Percentiles rank a stretch among this genome's conserved stretches.
Conservation (phyloP, 2,888 invertebrate species). For the Eristalis tenax region DNA sequence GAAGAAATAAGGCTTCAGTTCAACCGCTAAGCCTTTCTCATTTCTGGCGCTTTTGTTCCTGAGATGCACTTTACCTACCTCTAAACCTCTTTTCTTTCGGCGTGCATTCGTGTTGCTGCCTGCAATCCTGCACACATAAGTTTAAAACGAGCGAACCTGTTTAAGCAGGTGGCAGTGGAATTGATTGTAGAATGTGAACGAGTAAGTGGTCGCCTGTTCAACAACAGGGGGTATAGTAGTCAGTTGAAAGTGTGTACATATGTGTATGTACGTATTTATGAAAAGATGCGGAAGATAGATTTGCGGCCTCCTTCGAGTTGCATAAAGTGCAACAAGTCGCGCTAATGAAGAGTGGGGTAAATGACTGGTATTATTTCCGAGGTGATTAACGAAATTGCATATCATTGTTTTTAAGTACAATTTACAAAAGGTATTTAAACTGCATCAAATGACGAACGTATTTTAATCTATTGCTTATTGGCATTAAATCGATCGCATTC, state of each 20-base stretch:
- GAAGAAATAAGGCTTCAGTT: conserved; percentile 5
- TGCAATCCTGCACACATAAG: not conserved
- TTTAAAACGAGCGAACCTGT: conserved; percentile 3
- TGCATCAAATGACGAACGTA: not conserved
- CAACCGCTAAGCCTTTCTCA: conserved; percentile 37
- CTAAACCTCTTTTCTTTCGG: not conserved
- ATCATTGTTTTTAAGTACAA: not conserved
- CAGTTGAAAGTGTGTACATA: not conserved
- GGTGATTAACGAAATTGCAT: not conserved
- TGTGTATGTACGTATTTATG: conserved; percentile 2
- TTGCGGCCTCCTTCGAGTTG: conserved; percentile 18
- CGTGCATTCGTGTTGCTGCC: not conserved
- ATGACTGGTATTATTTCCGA: not conserved
- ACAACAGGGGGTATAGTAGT: conserved; percentile 8
- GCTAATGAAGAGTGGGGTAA: not conserved
- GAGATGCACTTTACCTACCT: conserved; percentile 15
- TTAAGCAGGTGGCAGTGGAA: conserved; percentile 49
- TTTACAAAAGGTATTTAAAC: not conserved
- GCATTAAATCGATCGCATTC: no score
- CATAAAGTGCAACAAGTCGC: conserved; percentile 15
- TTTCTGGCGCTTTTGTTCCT: conserved; percentile 39
- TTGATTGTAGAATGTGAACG: conserved; percentile 36
- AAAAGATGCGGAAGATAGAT: conserved; percentile 49
- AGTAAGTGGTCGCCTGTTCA: conserved; percentile 31
- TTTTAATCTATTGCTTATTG: not conserved